These are phyloP conservation scores for Myotis davidii DNA, from an alignment of 2,113 vertebrate genomes.

Conservation along the genomic window DNA sequence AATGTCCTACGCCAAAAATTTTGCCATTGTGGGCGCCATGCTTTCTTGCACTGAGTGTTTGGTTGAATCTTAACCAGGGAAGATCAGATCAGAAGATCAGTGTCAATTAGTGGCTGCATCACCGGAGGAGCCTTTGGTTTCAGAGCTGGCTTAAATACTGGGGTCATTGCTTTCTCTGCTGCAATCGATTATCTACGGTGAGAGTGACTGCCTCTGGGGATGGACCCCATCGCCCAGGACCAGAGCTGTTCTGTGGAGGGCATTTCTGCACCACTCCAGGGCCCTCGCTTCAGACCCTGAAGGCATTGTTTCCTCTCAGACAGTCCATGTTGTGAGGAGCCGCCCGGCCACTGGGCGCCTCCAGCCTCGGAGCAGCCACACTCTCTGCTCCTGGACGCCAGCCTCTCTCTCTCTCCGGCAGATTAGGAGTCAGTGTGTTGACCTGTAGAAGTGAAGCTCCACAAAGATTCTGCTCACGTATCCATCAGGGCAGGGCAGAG, in stretches of 20 bases:
- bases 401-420: not conserved
- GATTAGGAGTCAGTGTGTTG: not conserved
- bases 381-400: not conserved
- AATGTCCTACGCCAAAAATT: slow-evolving; percentile 98
- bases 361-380: not conserved
- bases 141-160: slow-evolving; percentile 95
- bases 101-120: slow-evolving; percentile 95
- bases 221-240: not conserved
- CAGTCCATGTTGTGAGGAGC: not conserved
- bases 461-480: not conserved
- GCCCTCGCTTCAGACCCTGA: not conserved
- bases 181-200: slow-evolving; percentile 95
- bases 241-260: not conserved
- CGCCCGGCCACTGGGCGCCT: not conserved
- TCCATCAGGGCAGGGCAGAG: not conserved
- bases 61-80: slow-evolving; percentile 96
- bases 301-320: not conserved
- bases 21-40: slow-evolving; percentile 97
- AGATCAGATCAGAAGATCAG: slow-evolving; percentile 98
- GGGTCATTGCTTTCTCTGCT: slow-evolving; percentile 95
- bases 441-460: not conserved
- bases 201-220: slow-evolving; percentile 28
- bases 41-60: slow-evolving; percentile 98
- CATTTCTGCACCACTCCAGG: not conserved
- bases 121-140: slow-evolving; percentile 96